Evolutionary conservation across 2,797 vertebrate species (phyloP).

Genomic region (Anguilla anguilla): DNA sequence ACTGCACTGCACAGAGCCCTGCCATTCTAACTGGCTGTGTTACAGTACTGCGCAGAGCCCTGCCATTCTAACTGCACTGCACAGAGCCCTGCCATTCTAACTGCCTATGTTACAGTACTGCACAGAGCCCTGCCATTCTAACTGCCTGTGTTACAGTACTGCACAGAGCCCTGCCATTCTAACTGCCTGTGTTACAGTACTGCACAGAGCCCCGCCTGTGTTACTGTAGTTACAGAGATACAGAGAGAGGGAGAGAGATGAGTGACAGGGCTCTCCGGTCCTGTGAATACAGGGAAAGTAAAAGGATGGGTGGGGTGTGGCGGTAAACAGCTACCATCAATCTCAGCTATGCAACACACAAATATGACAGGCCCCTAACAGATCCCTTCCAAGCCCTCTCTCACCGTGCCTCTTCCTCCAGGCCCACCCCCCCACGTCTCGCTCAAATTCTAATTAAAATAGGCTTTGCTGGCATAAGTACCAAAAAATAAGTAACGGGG

Average conservation of each 20-base stretch:
- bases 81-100: too few species aligned
- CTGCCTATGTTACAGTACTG: too few species aligned
- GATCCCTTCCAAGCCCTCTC: not conserved
- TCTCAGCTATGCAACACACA: not conserved
- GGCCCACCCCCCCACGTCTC: not conserved
- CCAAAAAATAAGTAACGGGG: not conserved
- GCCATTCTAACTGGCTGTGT: too few species aligned
- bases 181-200: too few species aligned
- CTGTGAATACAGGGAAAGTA: not conserved
- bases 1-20: too few species aligned
- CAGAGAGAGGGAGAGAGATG: not conserved
- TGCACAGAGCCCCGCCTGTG: too few species aligned
- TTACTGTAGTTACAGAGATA: not conserved
- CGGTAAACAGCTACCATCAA: not conserved
- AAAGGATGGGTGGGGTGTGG: not conserved
- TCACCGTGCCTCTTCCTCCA: not conserved
- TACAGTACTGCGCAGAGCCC: too few species aligned
- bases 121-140: too few species aligned
- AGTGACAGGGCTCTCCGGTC: not conserved
- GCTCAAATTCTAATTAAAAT: not conserved
- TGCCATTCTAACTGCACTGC: too few species aligned
- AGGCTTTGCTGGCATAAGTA: not conserved
- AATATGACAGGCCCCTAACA: not conserved
- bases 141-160: too few species aligned
- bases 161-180: too few species aligned